These are phyloP conservation scores for Paramormyrops kingsleyae DNA, from an alignment of 2,113 vertebrate genomes.

Conservation along the genomic window DNA sequence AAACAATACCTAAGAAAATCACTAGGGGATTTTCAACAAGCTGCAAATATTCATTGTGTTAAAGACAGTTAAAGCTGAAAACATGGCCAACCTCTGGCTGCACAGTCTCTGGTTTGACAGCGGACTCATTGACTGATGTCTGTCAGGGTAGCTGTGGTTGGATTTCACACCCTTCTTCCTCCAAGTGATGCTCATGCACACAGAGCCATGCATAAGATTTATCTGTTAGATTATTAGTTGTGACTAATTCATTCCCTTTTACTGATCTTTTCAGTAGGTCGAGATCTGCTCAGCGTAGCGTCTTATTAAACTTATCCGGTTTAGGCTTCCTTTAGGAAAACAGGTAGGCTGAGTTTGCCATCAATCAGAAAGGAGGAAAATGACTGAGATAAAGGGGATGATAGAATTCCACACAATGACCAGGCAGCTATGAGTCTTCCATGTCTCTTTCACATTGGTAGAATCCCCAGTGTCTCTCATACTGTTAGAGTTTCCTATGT, in stretches of 20 bases:
- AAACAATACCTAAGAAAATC: background rate
- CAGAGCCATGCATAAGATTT: background rate
- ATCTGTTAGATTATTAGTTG: background rate
- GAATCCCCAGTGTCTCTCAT: background rate
- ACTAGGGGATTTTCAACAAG: constrained; percentile 52
- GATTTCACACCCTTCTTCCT: background rate
- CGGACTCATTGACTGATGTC: background rate
- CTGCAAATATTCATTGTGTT: constrained; percentile 60
- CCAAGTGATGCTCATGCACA: background rate
- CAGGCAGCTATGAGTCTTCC: background rate
- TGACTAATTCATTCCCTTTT: background rate
- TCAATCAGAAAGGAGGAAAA: background rate
- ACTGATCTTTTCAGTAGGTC: background rate
- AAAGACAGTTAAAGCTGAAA: constrained; percentile 55
- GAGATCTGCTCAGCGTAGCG: background rate
- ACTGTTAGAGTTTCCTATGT: background rate
- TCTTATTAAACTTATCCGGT: background rate
- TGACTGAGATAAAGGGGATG: background rate
- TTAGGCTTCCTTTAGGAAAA: background rate
- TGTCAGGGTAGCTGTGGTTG: background rate
- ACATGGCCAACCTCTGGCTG: constrained; percentile 53
- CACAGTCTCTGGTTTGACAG: background rate
- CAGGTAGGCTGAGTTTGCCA: background rate
- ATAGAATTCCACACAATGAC: background rate
- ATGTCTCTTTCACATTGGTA: background rate